Base-by-base conservation (phyloP, 2,888 invertebrate genomes). In the Drosophila fungiperda region DNA sequence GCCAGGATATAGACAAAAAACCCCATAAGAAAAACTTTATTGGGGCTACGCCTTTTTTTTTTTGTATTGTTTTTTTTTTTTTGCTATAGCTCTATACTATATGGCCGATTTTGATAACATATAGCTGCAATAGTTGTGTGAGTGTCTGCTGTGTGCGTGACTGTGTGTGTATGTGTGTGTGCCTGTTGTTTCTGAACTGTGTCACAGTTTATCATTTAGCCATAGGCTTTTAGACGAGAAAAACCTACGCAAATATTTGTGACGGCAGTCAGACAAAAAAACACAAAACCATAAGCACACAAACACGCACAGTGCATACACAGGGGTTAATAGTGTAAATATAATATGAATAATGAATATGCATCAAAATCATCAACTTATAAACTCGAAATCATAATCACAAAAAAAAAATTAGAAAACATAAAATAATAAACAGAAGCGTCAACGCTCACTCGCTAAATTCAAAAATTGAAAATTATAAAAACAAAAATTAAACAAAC, bases 191-290 rank as follows among this genome's bases (percentile, higher is more conserved):
- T 35, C 33, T 12, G 26, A 63, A 35, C 72, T 62, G 63, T 50
- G 40, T 78, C 91, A 90, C 62, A 12, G n/a, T 80, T 75, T 54
- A 60, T 77, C 87, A 91, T 91, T 92, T 92, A 92, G 89, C 87
- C 80, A 91, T 90, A 92, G 92, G 90, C 91, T 92, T 92, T 92
- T 91, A 78, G 62, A 42, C 81, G 72, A 81, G 90, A 92, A 92
- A 92, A 92, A 91, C 88, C 92, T 90, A 92, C 83, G 92, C 87
- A 92, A 92, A 92, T 76, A 83, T 83, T 73, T 80, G 90, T 83
- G 85, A 73, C 66, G 71, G 52, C 63, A 80, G 76, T 76, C 72
- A 33, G 35, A 32, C 63, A 64, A 42, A 36, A 11, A 50, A 65
- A 73, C 76, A 75, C 63, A 69, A 23, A 33, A 49, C 53, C 64